Evolutionary conservation across 2,113 vertebrate genomes (phyloP).

Genomic region (Indri indri): DNA sequence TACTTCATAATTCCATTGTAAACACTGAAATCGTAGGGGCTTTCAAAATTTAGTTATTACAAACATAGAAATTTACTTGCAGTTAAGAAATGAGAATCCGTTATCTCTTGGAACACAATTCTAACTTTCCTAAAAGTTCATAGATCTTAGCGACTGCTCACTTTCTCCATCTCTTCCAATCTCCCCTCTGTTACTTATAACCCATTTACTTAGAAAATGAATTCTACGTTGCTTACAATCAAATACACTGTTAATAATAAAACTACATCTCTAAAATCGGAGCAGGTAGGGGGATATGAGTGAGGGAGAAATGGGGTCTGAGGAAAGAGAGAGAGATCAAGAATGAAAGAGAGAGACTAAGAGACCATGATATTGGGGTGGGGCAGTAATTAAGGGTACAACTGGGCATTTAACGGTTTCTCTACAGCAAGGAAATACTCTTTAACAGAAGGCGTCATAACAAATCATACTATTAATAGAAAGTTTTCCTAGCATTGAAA

Average conservation of each 20-base stretch:
- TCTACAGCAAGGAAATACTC: neutral
- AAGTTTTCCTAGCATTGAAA: neutral
- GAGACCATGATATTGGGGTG: rapidly evolving
- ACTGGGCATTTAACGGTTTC: neutral
- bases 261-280: neutral
- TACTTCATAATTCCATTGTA: neutral
- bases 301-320: neutral
- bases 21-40: neutral
- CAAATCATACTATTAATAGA: neutral
- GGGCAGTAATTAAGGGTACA: neutral
- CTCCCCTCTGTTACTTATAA: neutral
- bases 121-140: neutral
- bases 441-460: neutral
- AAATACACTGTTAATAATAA: neutral
- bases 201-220: neutral
- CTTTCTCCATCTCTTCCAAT: neutral
- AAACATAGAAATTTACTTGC: neutral
- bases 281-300: too few species aligned
- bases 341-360: neutral
- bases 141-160: neutral
- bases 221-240: neutral
- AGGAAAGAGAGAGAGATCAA: neutral
- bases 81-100: neutral
- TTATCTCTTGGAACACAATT: neutral
- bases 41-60: neutral